Conservation (phyloP, 2,113 vertebrate species). For the Heptranchias perlo region DNA sequence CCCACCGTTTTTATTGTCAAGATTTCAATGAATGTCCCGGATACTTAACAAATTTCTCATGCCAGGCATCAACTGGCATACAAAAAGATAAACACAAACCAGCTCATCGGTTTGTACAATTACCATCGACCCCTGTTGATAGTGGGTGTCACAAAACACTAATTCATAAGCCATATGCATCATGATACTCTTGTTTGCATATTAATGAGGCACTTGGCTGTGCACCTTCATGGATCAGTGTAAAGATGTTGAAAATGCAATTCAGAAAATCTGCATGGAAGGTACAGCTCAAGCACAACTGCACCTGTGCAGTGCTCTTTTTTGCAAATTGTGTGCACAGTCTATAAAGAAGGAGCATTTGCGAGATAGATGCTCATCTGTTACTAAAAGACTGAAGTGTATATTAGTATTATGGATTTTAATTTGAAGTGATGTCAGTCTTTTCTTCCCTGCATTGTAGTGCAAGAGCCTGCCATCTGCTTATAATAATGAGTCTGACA, state of each 20-base stretch:
- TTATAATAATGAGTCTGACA: constrained; percentile 91
- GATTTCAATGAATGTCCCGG: background rate
- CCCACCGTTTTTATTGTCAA: background rate
- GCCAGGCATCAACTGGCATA: background rate
- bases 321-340: background rate
- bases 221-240: constrained; percentile 15
- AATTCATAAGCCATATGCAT: constrained; percentile 27
- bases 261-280: background rate
- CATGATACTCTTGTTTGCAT: constrained; percentile 16
- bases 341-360: constrained; percentile 44
- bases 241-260: constrained; percentile 13
- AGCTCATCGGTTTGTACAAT: background rate
- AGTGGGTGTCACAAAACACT: background rate
- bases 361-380: constrained; percentile 69
- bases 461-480: constrained; percentile 79
- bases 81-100: background rate
- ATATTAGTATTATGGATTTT: constrained; percentile 96
- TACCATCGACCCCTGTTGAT: background rate
- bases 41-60: background rate
- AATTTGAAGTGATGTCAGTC: constrained; percentile 91
- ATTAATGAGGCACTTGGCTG: constrained; percentile 13
- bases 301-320: background rate
- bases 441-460: constrained; percentile 70
- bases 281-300: background rate
- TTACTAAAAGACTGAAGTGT: constrained; percentile 63